These are phyloP conservation scores for Tokudaia tokunoshimensis DNA, from an alignment of 2,797 vertebrate genomes.

Conservation along the genomic window DNA sequence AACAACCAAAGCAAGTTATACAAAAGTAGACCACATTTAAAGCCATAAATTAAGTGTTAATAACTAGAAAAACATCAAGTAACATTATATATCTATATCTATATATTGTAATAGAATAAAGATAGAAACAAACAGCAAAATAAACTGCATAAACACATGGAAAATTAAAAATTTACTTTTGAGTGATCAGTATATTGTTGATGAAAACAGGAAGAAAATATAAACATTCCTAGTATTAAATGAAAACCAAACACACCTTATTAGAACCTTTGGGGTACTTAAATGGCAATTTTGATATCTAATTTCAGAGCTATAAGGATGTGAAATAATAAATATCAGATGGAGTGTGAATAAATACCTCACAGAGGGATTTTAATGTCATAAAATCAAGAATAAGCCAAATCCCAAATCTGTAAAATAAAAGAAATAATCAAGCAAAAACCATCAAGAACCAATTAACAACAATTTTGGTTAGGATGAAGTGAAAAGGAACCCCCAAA, in stretches of 20 bases:
- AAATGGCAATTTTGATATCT: neutral
- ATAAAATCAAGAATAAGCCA: neutral
- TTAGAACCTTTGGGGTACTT: neutral
- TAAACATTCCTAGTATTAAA: neutral
- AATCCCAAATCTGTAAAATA: neutral
- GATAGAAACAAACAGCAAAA: neutral
- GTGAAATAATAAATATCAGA: neutral
- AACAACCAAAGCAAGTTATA: neutral
- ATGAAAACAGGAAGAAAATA: neutral
- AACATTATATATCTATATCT: neutral
- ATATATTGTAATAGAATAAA: neutral
- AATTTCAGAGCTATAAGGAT: neutral
- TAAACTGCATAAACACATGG: neutral
- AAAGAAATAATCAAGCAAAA: neutral
- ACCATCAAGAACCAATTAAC: neutral
- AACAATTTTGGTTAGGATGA: neutral
- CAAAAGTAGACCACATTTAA: neutral
- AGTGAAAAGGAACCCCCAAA: neutral
- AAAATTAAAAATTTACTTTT: neutral
- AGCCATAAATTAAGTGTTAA: neutral
- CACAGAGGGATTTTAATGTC: neutral
- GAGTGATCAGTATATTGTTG: neutral
- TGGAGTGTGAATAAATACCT: neutral
- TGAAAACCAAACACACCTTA: neutral
- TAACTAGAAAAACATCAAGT: neutral